These are phyloP conservation scores for Mesochorus sp. DNA, from an alignment of 2,888 invertebrate species.

Conservation along the genomic window DNA sequence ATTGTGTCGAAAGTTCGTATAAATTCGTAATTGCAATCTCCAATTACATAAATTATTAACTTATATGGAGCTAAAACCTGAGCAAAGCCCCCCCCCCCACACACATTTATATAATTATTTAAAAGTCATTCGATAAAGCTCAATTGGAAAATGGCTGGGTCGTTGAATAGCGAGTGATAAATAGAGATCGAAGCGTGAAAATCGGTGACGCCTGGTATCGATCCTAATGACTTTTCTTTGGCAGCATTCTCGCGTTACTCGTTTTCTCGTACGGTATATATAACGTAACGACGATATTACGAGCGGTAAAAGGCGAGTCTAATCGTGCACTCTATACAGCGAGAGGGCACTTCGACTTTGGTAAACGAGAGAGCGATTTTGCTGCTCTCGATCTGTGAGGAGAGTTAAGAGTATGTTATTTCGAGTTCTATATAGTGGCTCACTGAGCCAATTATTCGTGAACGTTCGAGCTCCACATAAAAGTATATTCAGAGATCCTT, in stretches of 20 bases:
- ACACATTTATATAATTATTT: neutral
- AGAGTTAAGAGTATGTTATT: slow-evolving; percentile 40
- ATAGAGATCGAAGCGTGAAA: slow-evolving; percentile 43
- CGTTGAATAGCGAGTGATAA: neutral
- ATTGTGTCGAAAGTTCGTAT: no score
- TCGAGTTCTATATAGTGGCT: slow-evolving; percentile 20
- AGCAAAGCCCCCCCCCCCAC: no score
- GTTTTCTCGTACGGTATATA: slow-evolving; percentile 12
- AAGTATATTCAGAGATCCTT: slow-evolving; percentile 21
- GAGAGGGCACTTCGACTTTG: slow-evolving; percentile 2
- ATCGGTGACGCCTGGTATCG: slow-evolving; percentile 11
- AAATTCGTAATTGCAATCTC: no score
- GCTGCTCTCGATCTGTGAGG: slow-evolving; percentile 31
- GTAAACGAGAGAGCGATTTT: neutral
- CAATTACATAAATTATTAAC: no score
- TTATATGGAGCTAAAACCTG: no score
- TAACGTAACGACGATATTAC: slow-evolving; percentile 53
- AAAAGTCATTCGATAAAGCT: neutral
- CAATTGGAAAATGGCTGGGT: neutral
- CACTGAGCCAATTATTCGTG: slow-evolving; percentile 47
- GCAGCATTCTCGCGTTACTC: slow-evolving; percentile 2
- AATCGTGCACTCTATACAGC: slow-evolving; percentile 12
- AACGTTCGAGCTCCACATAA: slow-evolving; percentile 39
- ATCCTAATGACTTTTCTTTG: slow-evolving; percentile 34
- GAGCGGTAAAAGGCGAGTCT: slow-evolving; percentile 52